Evolutionary conservation across 2,888 invertebrate species (phyloP).

Genomic region (Ligdia adustata): DNA sequence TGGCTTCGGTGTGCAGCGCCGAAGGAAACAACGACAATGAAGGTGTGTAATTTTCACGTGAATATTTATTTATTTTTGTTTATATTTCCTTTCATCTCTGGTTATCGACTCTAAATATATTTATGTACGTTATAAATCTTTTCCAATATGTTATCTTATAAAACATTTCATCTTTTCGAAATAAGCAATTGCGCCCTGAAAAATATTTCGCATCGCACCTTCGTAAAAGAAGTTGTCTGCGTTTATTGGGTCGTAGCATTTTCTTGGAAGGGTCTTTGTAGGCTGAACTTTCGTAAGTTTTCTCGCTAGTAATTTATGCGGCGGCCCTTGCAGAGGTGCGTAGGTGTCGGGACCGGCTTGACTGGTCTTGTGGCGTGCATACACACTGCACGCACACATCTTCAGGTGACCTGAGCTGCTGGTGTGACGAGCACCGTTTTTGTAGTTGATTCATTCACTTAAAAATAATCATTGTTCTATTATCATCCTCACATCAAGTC

Average conservation of each 20-base stretch:
- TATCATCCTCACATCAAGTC: conserved; percentile 27
- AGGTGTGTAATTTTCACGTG: conserved; percentile 61
- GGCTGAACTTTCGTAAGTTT: conserved; percentile 33
- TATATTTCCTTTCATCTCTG: conserved; percentile 4
- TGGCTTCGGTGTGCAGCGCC: conserved; percentile 72
- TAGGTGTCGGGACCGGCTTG: conserved; percentile 77
- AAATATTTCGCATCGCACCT: conserved; percentile 2
- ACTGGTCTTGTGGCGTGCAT: conserved; percentile 49
- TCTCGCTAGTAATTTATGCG: conserved; percentile 48
- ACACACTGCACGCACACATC: conserved; percentile 55
- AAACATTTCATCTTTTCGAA: not conserved
- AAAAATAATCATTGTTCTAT: conserved; percentile 32
- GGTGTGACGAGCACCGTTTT: conserved; percentile 48
- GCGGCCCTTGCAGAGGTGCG: conserved; percentile 52
- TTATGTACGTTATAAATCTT: not conserved
- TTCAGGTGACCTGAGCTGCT: conserved; percentile 37
- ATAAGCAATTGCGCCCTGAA: not conserved
- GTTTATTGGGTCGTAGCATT: no score
- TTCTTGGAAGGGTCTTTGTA: conserved; percentile 4
- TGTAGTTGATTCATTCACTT: conserved; percentile 57
- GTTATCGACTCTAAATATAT: conserved; percentile 2
- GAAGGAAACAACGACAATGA: conserved; percentile 81
- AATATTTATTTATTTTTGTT: conserved; percentile 58
- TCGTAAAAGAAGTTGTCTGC: no score
- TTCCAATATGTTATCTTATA: conserved; percentile 2